phyloP scores from a whole-genome alignment of 2,797 vertebrate genomes.

The Pyrrhura leucotis region DNA sequence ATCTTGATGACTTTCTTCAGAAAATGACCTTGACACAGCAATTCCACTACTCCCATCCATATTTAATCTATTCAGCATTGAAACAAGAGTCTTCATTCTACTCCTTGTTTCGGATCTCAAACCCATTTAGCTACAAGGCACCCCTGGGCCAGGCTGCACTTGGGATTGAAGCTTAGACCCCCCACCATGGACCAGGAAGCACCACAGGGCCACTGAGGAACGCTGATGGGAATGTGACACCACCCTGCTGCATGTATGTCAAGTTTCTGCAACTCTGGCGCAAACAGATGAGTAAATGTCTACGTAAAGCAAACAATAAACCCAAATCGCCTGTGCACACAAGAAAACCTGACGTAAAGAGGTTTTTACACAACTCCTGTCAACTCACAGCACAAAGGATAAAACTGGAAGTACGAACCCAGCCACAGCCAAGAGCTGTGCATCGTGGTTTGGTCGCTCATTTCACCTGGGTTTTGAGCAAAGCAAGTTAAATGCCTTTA shows the following conservation, averaged over 20 bases:
- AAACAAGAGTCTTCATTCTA: not conserved
- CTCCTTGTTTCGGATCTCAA: not conserved
- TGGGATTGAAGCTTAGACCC: not conserved
- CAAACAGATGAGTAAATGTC: not conserved
- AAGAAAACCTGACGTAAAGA: not conserved
- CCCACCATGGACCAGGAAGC: rapidly evolving
- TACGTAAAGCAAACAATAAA: not conserved
- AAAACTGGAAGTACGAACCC: not conserved
- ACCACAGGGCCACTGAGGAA: not conserved
- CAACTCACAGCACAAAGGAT: not conserved
- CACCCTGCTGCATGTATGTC: not conserved
- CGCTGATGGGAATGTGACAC: not conserved
- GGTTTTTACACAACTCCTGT: not conserved
- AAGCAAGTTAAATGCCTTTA: not conserved
- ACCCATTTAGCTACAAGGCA: rapidly evolving
- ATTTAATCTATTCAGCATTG: not conserved
- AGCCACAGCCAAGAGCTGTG: not conserved
- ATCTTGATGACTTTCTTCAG: not conserved
- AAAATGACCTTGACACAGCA: slow-evolving; percentile 32
- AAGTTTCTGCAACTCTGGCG: not conserved
- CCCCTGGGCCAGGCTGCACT: not conserved
- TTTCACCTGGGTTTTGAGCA: not conserved
- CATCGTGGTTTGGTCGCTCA: rapidly evolving
- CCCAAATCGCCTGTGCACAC: not conserved
- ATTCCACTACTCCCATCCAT: not conserved